phyloP scores from a whole-genome alignment of 2,113 vertebrate species.

The Cynoglossus semilaevis region DNA sequence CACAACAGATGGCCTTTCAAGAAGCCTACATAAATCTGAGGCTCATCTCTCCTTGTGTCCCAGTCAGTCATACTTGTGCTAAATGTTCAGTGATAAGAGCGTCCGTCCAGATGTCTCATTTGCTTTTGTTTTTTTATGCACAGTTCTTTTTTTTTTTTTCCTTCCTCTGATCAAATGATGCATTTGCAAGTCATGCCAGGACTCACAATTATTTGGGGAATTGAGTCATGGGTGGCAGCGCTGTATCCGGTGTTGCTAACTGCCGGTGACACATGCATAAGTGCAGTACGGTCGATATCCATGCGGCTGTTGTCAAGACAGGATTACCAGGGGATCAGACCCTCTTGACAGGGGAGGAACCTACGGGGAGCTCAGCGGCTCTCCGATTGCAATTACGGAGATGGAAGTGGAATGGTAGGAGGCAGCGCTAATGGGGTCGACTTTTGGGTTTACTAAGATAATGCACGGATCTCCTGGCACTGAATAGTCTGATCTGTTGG shows the following conservation, averaged over 20 bases:
- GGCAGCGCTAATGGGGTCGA: too few species aligned
- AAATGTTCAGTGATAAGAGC: neutral
- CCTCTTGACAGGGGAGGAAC: constrained; percentile 38
- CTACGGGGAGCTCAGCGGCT: constrained; percentile 36
- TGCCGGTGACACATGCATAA: too few species aligned
- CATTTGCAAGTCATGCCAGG: neutral
- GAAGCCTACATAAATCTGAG: constrained; percentile 35
- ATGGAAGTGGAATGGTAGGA: constrained; percentile 9
- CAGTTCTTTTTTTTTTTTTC: neutral
- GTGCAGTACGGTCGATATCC: constrained; percentile 58
- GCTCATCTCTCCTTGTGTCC: constrained; percentile 9
- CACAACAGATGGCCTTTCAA: constrained; percentile 18
- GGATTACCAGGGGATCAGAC: constrained; percentile 65
- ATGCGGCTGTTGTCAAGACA: constrained; percentile 52
- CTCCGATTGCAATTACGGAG: neutral
- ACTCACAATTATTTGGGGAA: fast-evolving
- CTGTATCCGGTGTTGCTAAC: constrained; percentile 3
- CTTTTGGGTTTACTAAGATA: too few species aligned
- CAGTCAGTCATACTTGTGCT: constrained; percentile 18
- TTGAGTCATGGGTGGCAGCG: neutral
- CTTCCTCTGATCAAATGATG: too few species aligned
- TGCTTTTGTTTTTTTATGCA: neutral
- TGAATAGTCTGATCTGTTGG: too few species aligned
- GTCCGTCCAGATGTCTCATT: neutral
- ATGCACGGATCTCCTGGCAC: too few species aligned